A percentile compares a stretch with the other conserved stretches of the same genome.
Conservation (phyloP, 2,113 vertebrate genomes). For the Anseranas semipalmata region DNA sequence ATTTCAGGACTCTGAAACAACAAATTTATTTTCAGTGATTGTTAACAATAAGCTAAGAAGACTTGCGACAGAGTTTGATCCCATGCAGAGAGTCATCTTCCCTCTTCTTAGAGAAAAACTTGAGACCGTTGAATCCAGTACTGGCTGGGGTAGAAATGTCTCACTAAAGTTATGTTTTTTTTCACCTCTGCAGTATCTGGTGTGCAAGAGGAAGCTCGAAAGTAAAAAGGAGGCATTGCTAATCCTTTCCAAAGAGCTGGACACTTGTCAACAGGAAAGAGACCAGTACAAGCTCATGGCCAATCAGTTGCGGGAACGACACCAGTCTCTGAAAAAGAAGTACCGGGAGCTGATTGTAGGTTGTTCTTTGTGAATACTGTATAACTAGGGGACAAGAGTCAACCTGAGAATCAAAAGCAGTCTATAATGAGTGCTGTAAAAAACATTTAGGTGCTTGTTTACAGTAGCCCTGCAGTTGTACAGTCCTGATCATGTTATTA, state of each 20-base stretch:
- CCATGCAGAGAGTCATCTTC: background rate
- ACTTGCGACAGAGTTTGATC: background rate
- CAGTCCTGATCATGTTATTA: background rate
- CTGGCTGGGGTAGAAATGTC: background rate
- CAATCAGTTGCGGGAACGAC: slow-evolving; percentile 92
- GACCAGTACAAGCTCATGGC: slow-evolving; percentile 98
- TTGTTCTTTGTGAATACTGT: background rate
- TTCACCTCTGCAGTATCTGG: slow-evolving; percentile 82
- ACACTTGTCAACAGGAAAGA: slow-evolving; percentile 94
- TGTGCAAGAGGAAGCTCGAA: slow-evolving; percentile 93
- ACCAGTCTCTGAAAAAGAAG: slow-evolving; percentile 95
- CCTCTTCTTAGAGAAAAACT: background rate
- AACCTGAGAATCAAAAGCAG: background rate
- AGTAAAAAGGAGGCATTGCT: slow-evolving; percentile 96
- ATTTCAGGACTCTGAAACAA: background rate
- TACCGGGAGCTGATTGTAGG: slow-evolving; percentile 93
- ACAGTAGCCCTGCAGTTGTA: background rate
- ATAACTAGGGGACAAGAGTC: background rate
- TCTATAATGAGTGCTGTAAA: background rate
- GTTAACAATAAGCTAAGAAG: background rate
- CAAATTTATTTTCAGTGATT: background rate
- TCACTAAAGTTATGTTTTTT: background rate
- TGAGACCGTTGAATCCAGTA: background rate
- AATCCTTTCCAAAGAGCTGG: slow-evolving; percentile 96
- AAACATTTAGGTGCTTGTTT: background rate